Percentiles rank a stretch among this genome's conserved stretches.
These are phyloP conservation scores for Sinocyclocheilus grahami DNA, from an alignment of 2,113 vertebrate genomes.

Conservation along the genomic window DNA sequence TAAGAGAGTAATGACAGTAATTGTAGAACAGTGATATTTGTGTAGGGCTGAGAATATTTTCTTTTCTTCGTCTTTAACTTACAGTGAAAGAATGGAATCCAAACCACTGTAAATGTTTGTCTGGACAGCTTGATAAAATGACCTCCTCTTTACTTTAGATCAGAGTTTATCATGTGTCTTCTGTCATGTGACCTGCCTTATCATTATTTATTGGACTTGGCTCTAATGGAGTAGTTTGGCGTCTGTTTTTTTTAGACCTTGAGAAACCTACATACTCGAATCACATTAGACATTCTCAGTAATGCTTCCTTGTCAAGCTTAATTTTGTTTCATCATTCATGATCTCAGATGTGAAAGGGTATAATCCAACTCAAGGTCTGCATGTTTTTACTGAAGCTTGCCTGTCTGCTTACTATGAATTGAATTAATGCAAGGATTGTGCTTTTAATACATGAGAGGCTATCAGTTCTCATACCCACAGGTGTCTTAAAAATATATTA, in stretches of 20 bases:
- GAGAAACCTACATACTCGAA: not conserved
- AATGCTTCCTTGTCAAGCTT: not conserved
- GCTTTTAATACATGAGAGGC: not conserved
- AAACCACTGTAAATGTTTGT: not conserved
- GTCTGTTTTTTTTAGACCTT: not conserved
- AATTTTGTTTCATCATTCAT: not conserved
- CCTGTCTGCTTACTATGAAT: not conserved
- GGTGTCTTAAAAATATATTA: not conserved
- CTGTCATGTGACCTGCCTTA: not conserved
- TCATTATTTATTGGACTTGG: not conserved
- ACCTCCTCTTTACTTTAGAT: not conserved
- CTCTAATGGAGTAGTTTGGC: not conserved
- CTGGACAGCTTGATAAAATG: not conserved
- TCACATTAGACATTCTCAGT: not conserved
- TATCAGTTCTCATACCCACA: not conserved
- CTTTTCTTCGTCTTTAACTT: not conserved
- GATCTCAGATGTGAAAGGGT: not conserved
- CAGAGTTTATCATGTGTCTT: not conserved
- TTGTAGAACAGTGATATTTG: constrained; percentile 8
- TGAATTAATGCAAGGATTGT: not conserved
- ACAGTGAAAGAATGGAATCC: not conserved
- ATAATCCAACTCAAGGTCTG: not conserved
- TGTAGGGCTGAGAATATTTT: not conserved
- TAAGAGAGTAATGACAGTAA: not conserved
- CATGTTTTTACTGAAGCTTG: not conserved